phyloP scores from a whole-genome alignment of 2,797 vertebrate species.

The Parambassis ranga region DNA sequence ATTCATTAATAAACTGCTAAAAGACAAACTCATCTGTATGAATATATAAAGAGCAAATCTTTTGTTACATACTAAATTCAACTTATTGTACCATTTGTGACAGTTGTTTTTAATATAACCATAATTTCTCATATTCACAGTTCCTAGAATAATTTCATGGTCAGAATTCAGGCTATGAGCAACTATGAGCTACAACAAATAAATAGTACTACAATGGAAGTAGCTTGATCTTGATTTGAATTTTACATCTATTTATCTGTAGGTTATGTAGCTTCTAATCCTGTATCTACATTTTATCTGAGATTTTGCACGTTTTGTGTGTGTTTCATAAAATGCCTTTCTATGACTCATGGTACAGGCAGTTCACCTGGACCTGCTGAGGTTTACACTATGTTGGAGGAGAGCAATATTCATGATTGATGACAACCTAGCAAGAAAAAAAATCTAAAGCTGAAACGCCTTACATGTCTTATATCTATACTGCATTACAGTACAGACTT shows the following conservation, averaged over 20 bases:
- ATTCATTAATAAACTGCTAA: too few relatives aligned
- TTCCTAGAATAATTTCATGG: constrained; percentile 32
- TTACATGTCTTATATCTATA: constrained; percentile 19
- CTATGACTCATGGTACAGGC: background rate
- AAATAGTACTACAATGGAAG: too few relatives aligned
- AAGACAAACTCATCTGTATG: too few relatives aligned
- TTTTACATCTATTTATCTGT: too few relatives aligned
- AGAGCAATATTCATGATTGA: constrained; percentile 57
- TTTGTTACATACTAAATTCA: too few relatives aligned
- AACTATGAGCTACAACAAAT: constrained; percentile 17
- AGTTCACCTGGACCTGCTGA: constrained; percentile 23
- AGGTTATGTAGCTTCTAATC: too few relatives aligned
- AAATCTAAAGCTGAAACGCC: constrained; percentile 22
- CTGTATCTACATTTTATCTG: background rate
- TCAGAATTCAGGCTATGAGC: constrained; percentile 27
- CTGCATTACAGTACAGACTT: constrained; percentile 3
- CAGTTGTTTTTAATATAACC: background rate
- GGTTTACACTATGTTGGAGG: constrained; percentile 32
- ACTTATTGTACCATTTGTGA: background rate
- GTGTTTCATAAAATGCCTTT: constrained; percentile 4
- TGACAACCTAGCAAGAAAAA: constrained; percentile 38
- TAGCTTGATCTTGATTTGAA: too few relatives aligned
- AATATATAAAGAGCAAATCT: too few relatives aligned
- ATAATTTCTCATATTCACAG: constrained; percentile 46
- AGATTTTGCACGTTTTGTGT: background rate